A percentile compares a stretch with the other conserved stretches of the same genome.
Conservation (phyloP, 2,797 vertebrate species). For the Sebastes kiyomatsui region DNA sequence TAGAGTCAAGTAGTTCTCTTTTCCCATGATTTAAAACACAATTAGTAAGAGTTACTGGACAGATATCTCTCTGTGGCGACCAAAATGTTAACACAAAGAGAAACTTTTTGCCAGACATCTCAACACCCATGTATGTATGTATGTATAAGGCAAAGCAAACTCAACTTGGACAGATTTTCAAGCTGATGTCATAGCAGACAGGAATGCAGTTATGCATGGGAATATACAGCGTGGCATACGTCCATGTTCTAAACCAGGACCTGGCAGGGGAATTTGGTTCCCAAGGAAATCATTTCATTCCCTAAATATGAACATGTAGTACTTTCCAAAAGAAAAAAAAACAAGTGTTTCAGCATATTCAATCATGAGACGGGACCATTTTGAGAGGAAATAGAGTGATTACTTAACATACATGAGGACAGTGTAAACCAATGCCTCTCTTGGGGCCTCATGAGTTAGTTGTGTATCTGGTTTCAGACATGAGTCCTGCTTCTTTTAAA, state of each 20-base stretch:
- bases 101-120: neutral
- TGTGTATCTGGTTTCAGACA: constrained; percentile 41
- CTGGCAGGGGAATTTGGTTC: constrained; percentile 52
- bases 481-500: constrained; percentile 15
- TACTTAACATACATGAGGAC: constrained; percentile 49
- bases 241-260: constrained; percentile 37
- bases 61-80: neutral
- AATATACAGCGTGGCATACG: constrained; percentile 29
- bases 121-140: no score
- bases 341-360: constrained; percentile 22
- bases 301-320: constrained; percentile 34
- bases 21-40: neutral
- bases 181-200: constrained; percentile 51
- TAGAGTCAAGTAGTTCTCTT: constrained; percentile 3
- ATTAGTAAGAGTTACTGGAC: neutral
- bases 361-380: constrained; percentile 28
- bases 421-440: constrained; percentile 54
- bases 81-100: neutral
- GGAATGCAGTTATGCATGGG: constrained; percentile 50
- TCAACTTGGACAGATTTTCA: constrained; percentile 23
- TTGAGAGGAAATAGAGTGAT: constrained; percentile 52
- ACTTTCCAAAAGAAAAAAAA: constrained; percentile 32
- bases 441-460: constrained; percentile 37
- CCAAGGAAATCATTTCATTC: constrained; percentile 48
- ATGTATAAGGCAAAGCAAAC: neutral